A percentile compares a stretch with the other conserved stretches of the same genome.
Evolutionary conservation across 2,113 vertebrate genomes (phyloP).

Genomic region (Platysternon megacephalum): DNA sequence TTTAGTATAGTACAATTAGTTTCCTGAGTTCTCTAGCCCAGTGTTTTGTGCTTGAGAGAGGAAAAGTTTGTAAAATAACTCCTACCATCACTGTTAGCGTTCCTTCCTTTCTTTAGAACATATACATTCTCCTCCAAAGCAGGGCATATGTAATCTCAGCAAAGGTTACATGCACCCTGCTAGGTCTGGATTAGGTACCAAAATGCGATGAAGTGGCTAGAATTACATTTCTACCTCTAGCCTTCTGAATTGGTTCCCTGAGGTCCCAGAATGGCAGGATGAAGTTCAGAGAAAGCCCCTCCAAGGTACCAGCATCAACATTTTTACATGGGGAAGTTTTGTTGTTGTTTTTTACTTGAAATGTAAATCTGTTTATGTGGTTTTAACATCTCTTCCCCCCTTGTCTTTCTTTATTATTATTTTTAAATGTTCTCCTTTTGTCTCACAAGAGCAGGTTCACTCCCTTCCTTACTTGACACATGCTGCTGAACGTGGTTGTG

Average conservation of each 20-base stretch:
- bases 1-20: background rate
- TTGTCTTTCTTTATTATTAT: constrained; percentile 18
- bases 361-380: background rate
- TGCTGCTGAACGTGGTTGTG: constrained; percentile 10
- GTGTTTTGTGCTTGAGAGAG: background rate
- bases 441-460: constrained; percentile 47
- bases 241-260: background rate
- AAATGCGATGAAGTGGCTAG: background rate
- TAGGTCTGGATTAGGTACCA: background rate
- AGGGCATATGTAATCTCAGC: background rate
- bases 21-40: background rate
- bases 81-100: fast-evolving
- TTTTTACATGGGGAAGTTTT: background rate
- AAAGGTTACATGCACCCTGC: background rate
- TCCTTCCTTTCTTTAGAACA: background rate
- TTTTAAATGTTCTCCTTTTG: constrained; percentile 64
- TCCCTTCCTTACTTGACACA: constrained; percentile 53
- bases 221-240: background rate
- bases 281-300: background rate
- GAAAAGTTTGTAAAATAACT: background rate
- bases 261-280: background rate
- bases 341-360: background rate
- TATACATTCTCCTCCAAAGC: background rate
- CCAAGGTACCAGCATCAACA: background rate
- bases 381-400: constrained; percentile 4